Percentiles rank a stretch among this genome's conserved stretches.
Evolutionary conservation across 2,113 vertebrate genomes (phyloP).

Genomic region (Lathamus discolor): DNA sequence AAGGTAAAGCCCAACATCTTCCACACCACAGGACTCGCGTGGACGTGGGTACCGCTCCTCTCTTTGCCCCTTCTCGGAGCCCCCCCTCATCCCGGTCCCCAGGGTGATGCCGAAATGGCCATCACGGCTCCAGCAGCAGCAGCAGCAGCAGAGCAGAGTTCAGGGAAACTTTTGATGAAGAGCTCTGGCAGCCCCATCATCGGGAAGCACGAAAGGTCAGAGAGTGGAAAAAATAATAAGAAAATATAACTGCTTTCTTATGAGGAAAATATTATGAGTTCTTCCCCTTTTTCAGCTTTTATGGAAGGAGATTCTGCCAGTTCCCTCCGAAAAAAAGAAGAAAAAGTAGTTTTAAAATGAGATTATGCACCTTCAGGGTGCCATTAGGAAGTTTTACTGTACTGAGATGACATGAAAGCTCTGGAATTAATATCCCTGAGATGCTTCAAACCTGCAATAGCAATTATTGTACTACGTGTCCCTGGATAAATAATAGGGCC

Average conservation of each 20-base stretch:
- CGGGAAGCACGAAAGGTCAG: constrained; percentile 77
- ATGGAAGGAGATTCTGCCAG: constrained; percentile 86
- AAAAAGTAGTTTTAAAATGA: constrained; percentile 87
- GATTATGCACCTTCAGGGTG: constrained; percentile 88
- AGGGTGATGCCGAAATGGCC: neutral
- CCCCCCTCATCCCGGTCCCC: neutral
- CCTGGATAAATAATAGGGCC: constrained; percentile 88
- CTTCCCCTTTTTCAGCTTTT: constrained; percentile 80
- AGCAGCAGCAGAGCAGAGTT: constrained; percentile 38
- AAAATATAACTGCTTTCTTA: constrained; percentile 84
- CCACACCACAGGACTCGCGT: neutral
- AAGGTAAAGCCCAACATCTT: neutral
- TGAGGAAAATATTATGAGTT: constrained; percentile 84
- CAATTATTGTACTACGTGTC: constrained; percentile 87
- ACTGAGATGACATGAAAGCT: constrained; percentile 86
- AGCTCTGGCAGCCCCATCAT: constrained; percentile 59
- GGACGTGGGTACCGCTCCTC: neutral
- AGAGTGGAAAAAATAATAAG: constrained; percentile 74
- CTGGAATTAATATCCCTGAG: constrained; percentile 89
- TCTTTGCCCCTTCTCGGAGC: neutral
- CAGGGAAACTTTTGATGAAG: constrained; percentile 74
- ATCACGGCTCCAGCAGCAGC: neutral
- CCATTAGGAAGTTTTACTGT: constrained; percentile 90
- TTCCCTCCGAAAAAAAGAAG: constrained; percentile 82
- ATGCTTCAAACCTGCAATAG: constrained; percentile 86